Base-by-base conservation (phyloP, 2,888 invertebrate species). In the Tinea pellionella region DNA sequence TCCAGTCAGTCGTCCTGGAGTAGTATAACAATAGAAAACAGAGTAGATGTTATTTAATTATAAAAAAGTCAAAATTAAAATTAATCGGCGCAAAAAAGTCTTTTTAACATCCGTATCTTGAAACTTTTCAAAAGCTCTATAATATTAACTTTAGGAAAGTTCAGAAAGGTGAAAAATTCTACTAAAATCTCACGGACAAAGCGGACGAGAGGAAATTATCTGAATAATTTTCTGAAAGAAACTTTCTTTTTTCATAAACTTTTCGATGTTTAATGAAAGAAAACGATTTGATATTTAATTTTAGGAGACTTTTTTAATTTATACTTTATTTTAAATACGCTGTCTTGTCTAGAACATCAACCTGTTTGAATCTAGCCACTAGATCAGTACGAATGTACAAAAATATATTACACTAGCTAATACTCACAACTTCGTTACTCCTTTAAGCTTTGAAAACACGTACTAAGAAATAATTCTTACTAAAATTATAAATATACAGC, bases 101-200 rank as follows among this genome's bases (percentile, higher is more conserved):
- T 37, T 24, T 24, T 37, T 37, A 61, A n/a, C 62, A 61, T 58
- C 59, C 61, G 61, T 55, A 55, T 55, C 55, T 59, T 60, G 9
- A 47, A 61, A 62, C 60, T 61, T 61, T 59, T 47, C 57, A 19
- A 37, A 59, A 62, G 61, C 60, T 63, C 62, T 59, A 61, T 62
- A n/a, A n/a, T n/a, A 61, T 62, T 59, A 55, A 56, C 57, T 43
- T 43, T 24, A 1, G 56, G 7, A 30, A 43, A 61, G 30, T 57
- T 61, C 11, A 19, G 42, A 61, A 61, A 69, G 68, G 70, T 73
- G 74, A 77, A 78, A 65, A 66, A 63, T 63, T 64, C 64, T 56
- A 59, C 57, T 61, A 61, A 32, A 55, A 59, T 43, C 43, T 42
- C 60, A 30, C 60, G 51, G 60, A 60, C 60, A 59, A 59, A 59